phyloP scores from a whole-genome alignment of 2,888 invertebrate genomes.

The Polymixis flavicincta region DNA sequence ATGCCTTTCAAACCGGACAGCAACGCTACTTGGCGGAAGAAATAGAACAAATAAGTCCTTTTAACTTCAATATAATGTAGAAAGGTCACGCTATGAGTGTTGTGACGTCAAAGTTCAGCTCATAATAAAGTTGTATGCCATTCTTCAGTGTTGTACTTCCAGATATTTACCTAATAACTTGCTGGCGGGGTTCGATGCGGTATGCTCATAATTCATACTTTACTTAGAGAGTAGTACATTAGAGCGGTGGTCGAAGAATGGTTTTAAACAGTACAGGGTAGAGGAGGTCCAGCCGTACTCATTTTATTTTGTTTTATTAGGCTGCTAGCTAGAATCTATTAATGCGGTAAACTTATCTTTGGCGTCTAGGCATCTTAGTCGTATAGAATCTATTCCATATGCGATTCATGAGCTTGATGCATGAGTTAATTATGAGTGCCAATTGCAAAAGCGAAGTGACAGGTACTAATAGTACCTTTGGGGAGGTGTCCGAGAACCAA shows the following conservation, averaged over 20 bases:
- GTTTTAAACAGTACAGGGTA: background rate
- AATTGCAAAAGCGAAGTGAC: background rate
- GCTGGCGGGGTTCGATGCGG: conserved; percentile 21
- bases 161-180: conserved; percentile 47
- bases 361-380: background rate
- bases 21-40: background rate
- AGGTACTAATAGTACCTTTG: background rate
- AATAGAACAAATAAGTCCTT: background rate
- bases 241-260: background rate
- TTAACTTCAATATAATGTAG: background rate
- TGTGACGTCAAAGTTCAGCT: conserved; percentile 32
- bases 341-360: background rate
- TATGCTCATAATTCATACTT: conserved; percentile 43
- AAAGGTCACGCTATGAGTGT: conserved; percentile 9
- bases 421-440: background rate
- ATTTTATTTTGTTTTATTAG: background rate
- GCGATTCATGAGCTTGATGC: background rate
- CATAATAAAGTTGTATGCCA: conserved; percentile 47
- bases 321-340: background rate
- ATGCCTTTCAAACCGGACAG: background rate
- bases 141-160: conserved; percentile 35
- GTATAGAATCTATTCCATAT: background rate
- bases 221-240: conserved; percentile 12
- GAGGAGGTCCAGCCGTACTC: background rate
- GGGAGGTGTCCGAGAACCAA: too few species aligned